Percentiles rank a stretch among this genome's conserved stretches.
phyloP scores from a whole-genome alignment of 2,888 invertebrate species.

The Danaus chrysippus region DNA sequence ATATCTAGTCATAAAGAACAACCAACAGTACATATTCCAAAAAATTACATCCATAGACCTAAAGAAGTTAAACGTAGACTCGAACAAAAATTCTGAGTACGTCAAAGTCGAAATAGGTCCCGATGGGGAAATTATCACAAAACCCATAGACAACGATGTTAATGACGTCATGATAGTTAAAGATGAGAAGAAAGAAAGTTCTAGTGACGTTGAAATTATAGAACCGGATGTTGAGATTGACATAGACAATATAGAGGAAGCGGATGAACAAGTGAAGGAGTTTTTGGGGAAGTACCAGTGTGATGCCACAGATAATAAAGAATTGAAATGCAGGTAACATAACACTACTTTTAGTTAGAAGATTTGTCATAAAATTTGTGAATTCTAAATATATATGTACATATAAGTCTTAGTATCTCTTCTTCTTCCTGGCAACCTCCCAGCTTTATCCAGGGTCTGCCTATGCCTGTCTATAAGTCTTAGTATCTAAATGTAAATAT shows the following conservation, averaged over 20 bases:
- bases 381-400: neutral
- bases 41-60: constrained; percentile 49
- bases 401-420: neutral
- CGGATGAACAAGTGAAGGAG: constrained; percentile 66
- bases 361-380: neutral
- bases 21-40: constrained; percentile 69
- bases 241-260: constrained; percentile 67
- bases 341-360: neutral
- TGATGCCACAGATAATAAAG: constrained; percentile 38
- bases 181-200: constrained; percentile 47
- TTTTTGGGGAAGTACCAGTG: constrained; percentile 65
- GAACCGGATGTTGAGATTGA: constrained; percentile 60
- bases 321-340: constrained; percentile 64
- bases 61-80: constrained; percentile 26
- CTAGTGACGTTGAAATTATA: constrained; percentile 65
- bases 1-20: constrained; percentile 67
- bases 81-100: constrained; percentile 41
- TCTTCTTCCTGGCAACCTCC: too few relatives aligned
- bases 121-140: constrained; percentile 63
- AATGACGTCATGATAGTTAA: constrained; percentile 49
- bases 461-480: neutral
- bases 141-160: constrained; percentile 48
- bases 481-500: neutral
- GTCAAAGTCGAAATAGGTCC: constrained; percentile 70
- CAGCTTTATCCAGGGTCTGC: too few relatives aligned